A percentile compares a stretch with the other conserved stretches of the same genome.
phyloP scores from a whole-genome alignment of 2,113 vertebrate species.

The Actenoides lindsayi region DNA sequence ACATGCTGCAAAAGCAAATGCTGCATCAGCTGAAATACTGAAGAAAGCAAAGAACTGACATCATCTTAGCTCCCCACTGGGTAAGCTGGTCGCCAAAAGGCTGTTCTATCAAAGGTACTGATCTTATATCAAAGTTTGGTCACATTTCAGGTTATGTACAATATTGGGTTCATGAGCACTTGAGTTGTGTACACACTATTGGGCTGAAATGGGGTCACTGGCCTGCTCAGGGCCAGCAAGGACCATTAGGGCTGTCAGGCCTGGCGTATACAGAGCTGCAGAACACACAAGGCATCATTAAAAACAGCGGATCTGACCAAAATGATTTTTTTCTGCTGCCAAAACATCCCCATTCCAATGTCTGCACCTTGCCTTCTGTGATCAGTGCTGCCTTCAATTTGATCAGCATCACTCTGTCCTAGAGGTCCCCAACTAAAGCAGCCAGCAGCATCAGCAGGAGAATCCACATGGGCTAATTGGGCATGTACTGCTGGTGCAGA shows the following conservation, averaged over 20 bases:
- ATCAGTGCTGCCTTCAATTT: neutral
- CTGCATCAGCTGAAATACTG: neutral
- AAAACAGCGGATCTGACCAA: neutral
- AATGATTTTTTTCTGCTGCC: neutral
- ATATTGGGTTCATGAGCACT: accelerated
- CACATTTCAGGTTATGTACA: neutral
- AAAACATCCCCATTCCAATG: neutral
- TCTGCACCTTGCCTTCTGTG: neutral
- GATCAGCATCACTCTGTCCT: neutral
- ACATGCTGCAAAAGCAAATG: neutral
- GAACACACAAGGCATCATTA: neutral
- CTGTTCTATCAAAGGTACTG: neutral
- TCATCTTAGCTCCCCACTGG: neutral
- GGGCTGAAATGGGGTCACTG: neutral
- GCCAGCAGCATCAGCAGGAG: neutral
- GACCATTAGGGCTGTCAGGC: neutral
- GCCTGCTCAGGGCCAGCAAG: neutral
- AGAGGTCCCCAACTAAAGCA: neutral
- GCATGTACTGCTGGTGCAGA: neutral
- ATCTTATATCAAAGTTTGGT: neutral
- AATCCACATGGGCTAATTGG: neutral
- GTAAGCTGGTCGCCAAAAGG: neutral
- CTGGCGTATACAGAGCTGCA: neutral
- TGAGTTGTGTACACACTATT: accelerated
- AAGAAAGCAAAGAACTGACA: neutral